phyloP scores from a whole-genome alignment of 2,113 vertebrate species.

The Speoplatyrhinus poulsoni region DNA sequence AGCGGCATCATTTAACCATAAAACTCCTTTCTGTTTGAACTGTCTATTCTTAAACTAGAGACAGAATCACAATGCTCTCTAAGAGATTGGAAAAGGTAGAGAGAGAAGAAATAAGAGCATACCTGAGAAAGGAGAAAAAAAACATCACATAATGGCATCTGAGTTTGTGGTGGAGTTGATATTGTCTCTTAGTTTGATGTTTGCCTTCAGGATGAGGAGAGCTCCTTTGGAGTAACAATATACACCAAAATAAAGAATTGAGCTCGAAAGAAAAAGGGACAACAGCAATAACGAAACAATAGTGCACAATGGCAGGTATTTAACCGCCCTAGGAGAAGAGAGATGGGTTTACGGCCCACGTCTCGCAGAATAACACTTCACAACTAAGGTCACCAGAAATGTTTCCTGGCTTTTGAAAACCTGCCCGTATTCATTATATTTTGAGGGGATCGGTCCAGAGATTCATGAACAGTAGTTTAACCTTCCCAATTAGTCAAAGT shows the following conservation, averaged over 20 bases:
- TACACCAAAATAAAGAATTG: conserved; percentile 83
- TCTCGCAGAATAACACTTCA: conserved; percentile 69
- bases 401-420: conserved; percentile 75
- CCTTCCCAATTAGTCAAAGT: conserved; percentile 81
- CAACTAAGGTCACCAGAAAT: conserved; percentile 70
- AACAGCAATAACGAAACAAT: conserved; percentile 82
- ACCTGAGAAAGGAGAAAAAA: conserved; percentile 19
- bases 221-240: conserved; percentile 79
- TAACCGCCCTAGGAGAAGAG: conserved; percentile 76
- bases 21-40: conserved; percentile 49
- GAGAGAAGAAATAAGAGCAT: conserved; percentile 8
- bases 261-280: conserved; percentile 79
- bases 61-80: conserved; percentile 54
- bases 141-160: conserved; percentile 69
- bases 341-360: conserved; percentile 76
- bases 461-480: conserved; percentile 74
- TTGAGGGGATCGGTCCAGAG: conserved; percentile 68
- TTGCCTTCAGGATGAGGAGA: conserved; percentile 77
- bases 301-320: conserved; percentile 79
- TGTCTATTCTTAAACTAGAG: conserved; percentile 38
- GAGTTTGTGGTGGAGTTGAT: conserved; percentile 77
- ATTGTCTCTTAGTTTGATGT: conserved; percentile 79
- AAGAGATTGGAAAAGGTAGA: conserved; percentile 47
- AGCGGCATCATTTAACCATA: conserved; percentile 48
- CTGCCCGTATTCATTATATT: conserved; percentile 76